These are phyloP conservation scores for Phrynosoma blainvillii DNA, from an alignment of 2,113 vertebrate species.

Conservation along the genomic window DNA sequence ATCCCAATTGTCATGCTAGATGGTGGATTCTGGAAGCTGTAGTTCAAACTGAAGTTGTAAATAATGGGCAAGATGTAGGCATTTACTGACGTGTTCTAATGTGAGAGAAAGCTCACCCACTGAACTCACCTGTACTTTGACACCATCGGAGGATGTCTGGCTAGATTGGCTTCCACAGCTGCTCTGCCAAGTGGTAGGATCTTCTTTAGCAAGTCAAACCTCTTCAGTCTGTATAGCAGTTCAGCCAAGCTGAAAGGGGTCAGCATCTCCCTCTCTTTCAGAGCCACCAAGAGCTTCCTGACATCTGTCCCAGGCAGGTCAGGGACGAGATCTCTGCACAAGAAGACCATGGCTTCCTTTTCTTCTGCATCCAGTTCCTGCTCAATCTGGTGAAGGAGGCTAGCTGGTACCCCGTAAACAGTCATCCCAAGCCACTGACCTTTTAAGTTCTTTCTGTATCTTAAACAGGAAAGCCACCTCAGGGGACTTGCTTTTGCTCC, in stretches of 20 bases:
- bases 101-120: background rate
- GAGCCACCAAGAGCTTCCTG: constrained; percentile 66
- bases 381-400: constrained; percentile 74
- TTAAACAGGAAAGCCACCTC: constrained; percentile 52
- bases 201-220: constrained; percentile 86
- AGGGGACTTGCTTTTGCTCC: constrained; percentile 11
- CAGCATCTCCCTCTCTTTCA: constrained; percentile 71
- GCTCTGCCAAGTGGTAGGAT: constrained; percentile 73
- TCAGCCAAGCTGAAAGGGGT: constrained; percentile 71
- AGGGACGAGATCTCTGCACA: constrained; percentile 73
- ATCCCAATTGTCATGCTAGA: too few relatives aligned
- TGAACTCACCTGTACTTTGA: constrained; percentile 85
- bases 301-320: constrained; percentile 47
- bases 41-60: background rate
- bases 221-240: constrained; percentile 80
- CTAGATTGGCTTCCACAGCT: constrained; percentile 72
- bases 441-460: constrained; percentile 41
- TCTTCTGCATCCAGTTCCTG: constrained; percentile 78
- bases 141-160: constrained; percentile 58
- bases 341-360: constrained; percentile 73
- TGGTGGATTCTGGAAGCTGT: too few relatives aligned
- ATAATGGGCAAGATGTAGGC: background rate
- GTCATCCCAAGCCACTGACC: constrained; percentile 58
- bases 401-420: constrained; percentile 59
- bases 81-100: fast-evolving